phyloP scores from a whole-genome alignment of 2,797 vertebrate species.

The Acanthurus tractus region DNA sequence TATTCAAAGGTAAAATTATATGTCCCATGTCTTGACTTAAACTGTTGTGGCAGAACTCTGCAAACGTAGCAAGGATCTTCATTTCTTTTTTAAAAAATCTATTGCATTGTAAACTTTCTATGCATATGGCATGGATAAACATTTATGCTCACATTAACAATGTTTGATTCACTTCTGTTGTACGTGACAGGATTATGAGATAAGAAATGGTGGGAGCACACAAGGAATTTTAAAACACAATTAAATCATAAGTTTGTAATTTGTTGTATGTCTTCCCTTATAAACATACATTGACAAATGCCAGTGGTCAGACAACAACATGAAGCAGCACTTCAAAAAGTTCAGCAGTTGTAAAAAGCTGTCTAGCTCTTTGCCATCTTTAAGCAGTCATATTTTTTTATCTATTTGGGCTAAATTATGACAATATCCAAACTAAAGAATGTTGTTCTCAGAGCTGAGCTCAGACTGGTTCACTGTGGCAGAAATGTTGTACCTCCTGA shows the following conservation, averaged over 20 bases:
- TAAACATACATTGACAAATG: too few species aligned
- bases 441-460: neutral
- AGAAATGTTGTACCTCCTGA: neutral
- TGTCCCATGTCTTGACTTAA: neutral
- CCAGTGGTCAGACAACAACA: too few species aligned
- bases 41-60: neutral
- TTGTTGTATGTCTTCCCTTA: neutral
- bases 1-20: conserved; percentile 14
- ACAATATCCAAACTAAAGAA: neutral
- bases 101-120: neutral
- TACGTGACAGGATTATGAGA: neutral
- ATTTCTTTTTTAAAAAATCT: conserved; percentile 23
- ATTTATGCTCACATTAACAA: neutral
- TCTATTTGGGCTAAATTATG: neutral
- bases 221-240: neutral
- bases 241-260: neutral
- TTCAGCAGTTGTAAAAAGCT: neutral
- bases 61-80: neutral
- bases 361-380: neutral
- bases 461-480: neutral
- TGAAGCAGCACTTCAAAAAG: neutral
- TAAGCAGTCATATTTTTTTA: neutral
- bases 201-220: neutral
- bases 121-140: neutral
- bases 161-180: neutral